These are phyloP conservation scores for Heliconius melpomene DNA, from an alignment of 1,140 invertebrate species.

Conservation along the genomic window DNA sequence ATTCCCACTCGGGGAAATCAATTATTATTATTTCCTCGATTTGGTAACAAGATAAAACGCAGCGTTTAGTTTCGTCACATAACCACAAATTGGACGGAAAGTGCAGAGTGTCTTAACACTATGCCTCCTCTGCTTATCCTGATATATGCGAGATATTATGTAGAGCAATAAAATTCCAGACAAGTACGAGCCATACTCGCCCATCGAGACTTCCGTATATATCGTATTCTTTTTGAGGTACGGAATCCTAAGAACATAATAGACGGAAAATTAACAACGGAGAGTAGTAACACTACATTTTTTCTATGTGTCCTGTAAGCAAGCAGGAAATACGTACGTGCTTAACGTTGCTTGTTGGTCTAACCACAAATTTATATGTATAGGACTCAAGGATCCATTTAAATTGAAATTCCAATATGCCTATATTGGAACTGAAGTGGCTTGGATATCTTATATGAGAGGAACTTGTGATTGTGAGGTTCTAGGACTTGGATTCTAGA, in stretches of 20 bases:
- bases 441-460: not conserved
- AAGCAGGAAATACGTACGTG: not conserved
- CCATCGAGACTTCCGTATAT: too few species aligned
- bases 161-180: too few species aligned
- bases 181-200: too few species aligned
- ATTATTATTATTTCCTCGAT: not conserved
- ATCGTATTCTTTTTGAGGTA: too few species aligned
- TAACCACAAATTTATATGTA: not conserved
- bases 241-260: too few species aligned
- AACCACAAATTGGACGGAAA: not conserved
- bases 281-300: too few species aligned
- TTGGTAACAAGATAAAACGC: not conserved
- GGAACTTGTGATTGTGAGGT: not conserved
- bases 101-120: too few species aligned
- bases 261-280: too few species aligned
- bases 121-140: too few species aligned
- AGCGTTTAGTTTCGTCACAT: not conserved
- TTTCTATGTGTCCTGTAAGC: not conserved
- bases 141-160: too few species aligned
- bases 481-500: too few species aligned
- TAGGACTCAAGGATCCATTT: not conserved
- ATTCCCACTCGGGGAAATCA: not conserved
- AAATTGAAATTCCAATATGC: slow-evolving; percentile 7
- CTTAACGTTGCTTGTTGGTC: not conserved
- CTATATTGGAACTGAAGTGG: slow-evolving; percentile 5